Evolutionary conservation across 2,888 invertebrate genomes (phyloP).

Genomic region (Hirtodrosophila confusa): DNA sequence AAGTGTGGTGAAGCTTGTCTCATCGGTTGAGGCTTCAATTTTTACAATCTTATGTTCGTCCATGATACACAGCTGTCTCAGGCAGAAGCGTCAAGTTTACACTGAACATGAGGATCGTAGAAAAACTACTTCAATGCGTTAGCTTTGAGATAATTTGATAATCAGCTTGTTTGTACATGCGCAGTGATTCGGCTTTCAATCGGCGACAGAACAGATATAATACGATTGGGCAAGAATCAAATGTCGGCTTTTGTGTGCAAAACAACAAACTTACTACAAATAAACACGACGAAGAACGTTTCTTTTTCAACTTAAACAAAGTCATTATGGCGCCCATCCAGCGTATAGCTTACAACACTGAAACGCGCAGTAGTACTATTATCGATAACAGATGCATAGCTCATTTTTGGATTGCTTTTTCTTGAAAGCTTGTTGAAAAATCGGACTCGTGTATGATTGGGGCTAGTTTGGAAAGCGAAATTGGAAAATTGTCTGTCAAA

Average conservation of each 20-base stretch:
- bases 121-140: conserved; percentile 2
- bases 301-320: neutral
- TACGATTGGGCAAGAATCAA: too few species aligned
- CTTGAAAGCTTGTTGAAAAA: conserved; percentile 39
- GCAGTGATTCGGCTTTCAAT: neutral
- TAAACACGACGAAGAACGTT: too few species aligned
- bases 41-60: conserved; percentile 22
- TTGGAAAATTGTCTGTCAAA: too few species aligned
- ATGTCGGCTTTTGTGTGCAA: too few species aligned
- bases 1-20: neutral
- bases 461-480: too few species aligned
- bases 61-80: conserved; percentile 22
- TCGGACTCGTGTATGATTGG: too few species aligned
- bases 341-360: conserved; percentile 31
- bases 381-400: conserved; percentile 47
- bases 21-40: conserved; percentile 9
- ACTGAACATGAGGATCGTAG: conserved; percentile 25
- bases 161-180: conserved; percentile 8
- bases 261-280: neutral
- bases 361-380: conserved; percentile 17
- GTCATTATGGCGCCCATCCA: conserved; percentile 25
- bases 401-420: conserved; percentile 51
- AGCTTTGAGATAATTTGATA: conserved; percentile 14
- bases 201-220: too few species aligned
- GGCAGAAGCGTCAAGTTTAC: conserved; percentile 5